Conservation (phyloP, 2,888 invertebrate species). For the Lamellibrachia columna region DNA sequence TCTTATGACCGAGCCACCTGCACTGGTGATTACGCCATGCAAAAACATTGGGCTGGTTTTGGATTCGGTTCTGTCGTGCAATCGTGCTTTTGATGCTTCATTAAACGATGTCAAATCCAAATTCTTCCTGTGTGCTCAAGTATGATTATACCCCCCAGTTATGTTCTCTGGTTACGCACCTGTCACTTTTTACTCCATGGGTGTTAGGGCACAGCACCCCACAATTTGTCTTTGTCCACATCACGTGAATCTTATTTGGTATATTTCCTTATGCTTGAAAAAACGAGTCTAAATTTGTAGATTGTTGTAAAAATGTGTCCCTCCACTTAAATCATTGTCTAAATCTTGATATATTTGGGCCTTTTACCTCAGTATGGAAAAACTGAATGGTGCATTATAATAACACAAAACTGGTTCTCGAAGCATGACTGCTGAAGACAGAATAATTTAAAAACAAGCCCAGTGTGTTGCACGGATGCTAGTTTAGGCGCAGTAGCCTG, state of each 20-base stretch:
- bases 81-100: neutral
- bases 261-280: too few species aligned
- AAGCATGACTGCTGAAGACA: neutral
- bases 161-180: too few species aligned
- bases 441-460: neutral
- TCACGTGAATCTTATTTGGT: too few species aligned
- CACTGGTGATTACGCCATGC: neutral
- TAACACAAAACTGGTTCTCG: neutral
- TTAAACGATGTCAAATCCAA: neutral
- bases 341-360: too few species aligned
- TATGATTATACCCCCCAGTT: too few species aligned
- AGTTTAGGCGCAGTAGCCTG: neutral
- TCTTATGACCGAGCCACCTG: conserved; percentile 8
- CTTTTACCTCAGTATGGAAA: neutral
- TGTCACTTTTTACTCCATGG: too few species aligned
- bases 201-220: too few species aligned
- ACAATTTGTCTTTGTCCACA: too few species aligned
- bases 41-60: neutral
- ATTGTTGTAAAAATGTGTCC: too few species aligned
- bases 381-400: neutral
- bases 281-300: too few species aligned
- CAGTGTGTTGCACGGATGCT: neutral
- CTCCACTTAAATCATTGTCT: too few species aligned
- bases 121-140: neutral
- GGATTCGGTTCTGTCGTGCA: neutral